Conservation (phyloP, 2,888 invertebrate species). For the Acanthacorydalis orientalis region DNA sequence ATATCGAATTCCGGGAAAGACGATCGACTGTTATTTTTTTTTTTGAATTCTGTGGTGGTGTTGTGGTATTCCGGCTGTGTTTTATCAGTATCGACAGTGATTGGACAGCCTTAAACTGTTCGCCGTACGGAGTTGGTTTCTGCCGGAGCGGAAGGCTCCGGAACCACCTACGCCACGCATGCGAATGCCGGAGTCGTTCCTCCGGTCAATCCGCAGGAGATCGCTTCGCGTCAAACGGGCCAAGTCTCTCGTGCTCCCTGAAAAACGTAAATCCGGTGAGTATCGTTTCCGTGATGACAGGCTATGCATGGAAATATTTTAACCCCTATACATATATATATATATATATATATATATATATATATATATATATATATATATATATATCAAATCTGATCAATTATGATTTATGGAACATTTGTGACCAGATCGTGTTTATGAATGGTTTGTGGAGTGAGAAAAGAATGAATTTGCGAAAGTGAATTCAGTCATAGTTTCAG, state of each 20-base stretch:
- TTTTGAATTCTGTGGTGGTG: not conserved
- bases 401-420: too few species aligned
- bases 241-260: conserved; percentile 54
- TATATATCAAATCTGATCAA: too few species aligned
- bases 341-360: too few species aligned
- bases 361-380: too few species aligned
- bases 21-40: not conserved
- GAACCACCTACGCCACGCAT: conserved; percentile 33
- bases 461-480: too few species aligned
- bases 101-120: conserved; percentile 33
- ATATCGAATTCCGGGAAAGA: not conserved
- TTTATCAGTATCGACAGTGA: conserved; percentile 11
- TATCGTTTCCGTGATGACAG: conserved; percentile 9
- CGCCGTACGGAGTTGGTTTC: conserved; percentile 59
- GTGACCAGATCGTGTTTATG: too few species aligned
- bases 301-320: too few species aligned
- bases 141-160: conserved; percentile 40
- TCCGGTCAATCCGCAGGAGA: conserved; percentile 52
- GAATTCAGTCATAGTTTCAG: too few species aligned
- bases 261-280: conserved; percentile 69
- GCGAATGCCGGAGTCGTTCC: conserved; percentile 55
- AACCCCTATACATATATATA: too few species aligned
- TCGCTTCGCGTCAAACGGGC: conserved; percentile 58
- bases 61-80: conserved; percentile 22
- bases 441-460: too few species aligned